Base-by-base conservation (phyloP, 2,113 vertebrate genomes). In the Saiga tatarica region DNA sequence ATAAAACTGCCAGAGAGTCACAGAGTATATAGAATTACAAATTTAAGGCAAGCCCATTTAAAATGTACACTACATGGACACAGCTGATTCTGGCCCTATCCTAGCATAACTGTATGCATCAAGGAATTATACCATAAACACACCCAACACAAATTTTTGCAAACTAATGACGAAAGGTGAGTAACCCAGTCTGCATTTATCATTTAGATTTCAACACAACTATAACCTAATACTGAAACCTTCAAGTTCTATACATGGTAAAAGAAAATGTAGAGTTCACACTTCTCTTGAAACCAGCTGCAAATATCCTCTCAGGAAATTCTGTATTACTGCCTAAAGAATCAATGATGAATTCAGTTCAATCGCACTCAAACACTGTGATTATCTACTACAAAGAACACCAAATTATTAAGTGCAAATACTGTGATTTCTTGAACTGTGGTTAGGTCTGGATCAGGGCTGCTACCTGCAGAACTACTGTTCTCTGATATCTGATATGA, bases 1-100 rank as follows among this genome's bases (percentile, higher is more conserved):
- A 85, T 94, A 96, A 97, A 96, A 76, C 59, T 90, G 76, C 30
- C 81, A 97, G 92, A 96, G 84, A 86, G 59, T 42, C 59, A 94
- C 64, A 88, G 92, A 71, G 57, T 82, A 53, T 50, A 53, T 0
- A 96, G 94, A 97, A 96, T 98, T 84, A 94, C 67, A 97, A 96
- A 97, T 94, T 83, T 47, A 91, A 97, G 60, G 26, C 19, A 79
- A 71, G 36, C 59, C 86, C 17, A 95, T 33, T 97, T 96, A 95
- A 97, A 88, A 98, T 78, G 87, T 84, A 52, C 16, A 87, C 36
- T 52, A 26, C 76, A n/a, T 84, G 7, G 53, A 79, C 39, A 76
- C 5, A 50, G 52, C 55, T 45, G 23, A 83, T 39, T 12, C 11
- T 89, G 60, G 83, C 19, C 36, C 53, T 59, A 26, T 52, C 93